Evolutionary conservation across 2,888 invertebrate species (phyloP).

Genomic region (Crepidodera aurea): DNA sequence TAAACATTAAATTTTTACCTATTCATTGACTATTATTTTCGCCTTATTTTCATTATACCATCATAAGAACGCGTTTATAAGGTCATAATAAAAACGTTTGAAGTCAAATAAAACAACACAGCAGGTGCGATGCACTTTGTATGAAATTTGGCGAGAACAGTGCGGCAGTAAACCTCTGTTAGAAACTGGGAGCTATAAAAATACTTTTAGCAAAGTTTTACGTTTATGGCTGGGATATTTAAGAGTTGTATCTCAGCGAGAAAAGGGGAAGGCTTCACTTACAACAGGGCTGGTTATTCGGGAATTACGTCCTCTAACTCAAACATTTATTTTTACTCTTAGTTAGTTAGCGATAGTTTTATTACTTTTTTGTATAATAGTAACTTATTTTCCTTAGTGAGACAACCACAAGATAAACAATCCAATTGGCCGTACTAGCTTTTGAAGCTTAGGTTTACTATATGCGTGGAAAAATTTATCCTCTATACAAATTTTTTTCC

Average conservation of each 20-base stretch:
- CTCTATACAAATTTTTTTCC: too few species aligned
- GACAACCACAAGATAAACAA: too few species aligned
- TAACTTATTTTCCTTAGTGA: too few species aligned
- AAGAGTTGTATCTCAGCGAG: slow-evolving; percentile 3
- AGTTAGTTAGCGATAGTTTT: too few species aligned
- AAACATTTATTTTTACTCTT: too few species aligned
- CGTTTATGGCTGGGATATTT: slow-evolving; percentile 24
- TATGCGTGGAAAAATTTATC: too few species aligned
- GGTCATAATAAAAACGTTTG: neutral
- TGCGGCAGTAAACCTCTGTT: slow-evolving; percentile 13
- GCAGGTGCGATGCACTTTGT: neutral
- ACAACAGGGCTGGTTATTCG: neutral
- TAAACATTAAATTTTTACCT: too few species aligned
- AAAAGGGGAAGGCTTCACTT: neutral
- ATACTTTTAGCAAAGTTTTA: slow-evolving; percentile 24
- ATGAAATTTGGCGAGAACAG: slow-evolving; percentile 2
- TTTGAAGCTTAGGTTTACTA: too few species aligned
- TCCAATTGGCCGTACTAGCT: too few species aligned
- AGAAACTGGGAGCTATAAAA: slow-evolving; percentile 28
- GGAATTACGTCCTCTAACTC: too few species aligned
- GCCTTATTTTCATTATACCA: neutral
- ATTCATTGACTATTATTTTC: too few species aligned
- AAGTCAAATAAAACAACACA: slow-evolving; percentile 4
- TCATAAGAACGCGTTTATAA: neutral
- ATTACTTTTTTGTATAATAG: too few species aligned